Conservation (phyloP, 2,888 invertebrate species). For the Megalurothrips usitatus region DNA sequence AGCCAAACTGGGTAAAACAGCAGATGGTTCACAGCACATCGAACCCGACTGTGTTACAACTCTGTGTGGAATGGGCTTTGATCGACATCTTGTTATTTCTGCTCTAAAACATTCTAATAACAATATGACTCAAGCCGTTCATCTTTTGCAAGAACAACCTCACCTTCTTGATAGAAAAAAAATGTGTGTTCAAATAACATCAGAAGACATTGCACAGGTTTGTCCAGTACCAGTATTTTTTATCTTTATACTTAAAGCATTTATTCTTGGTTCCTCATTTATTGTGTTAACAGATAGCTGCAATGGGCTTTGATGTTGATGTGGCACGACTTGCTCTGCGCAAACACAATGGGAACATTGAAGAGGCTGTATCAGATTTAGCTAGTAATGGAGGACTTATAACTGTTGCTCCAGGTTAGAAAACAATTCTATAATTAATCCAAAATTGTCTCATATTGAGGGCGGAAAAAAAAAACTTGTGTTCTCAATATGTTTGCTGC, state of each 20-base stretch:
- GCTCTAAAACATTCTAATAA: constrained; percentile 66
- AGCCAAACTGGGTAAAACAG: constrained; percentile 55
- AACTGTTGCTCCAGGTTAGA: neutral
- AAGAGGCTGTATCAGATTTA: constrained; percentile 39
- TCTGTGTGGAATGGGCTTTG: constrained; percentile 65
- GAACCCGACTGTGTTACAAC: constrained; percentile 51
- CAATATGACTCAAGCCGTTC: constrained; percentile 61
- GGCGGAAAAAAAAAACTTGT: neutral
- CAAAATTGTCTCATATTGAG: neutral
- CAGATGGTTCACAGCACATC: constrained; percentile 54
- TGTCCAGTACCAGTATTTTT: constrained; percentile 15
- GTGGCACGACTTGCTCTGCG: constrained; percentile 69
- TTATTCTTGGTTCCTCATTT: neutral
- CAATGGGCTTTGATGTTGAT: constrained; percentile 56
- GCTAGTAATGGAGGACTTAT: constrained; percentile 31
- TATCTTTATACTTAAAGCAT: constrained; percentile 8
- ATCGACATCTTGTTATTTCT: constrained; percentile 53
- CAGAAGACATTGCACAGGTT: constrained; percentile 2
- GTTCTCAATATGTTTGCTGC: neutral
- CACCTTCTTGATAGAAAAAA: constrained; percentile 39
- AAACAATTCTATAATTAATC: too few species aligned
- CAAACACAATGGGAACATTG: constrained; percentile 55
- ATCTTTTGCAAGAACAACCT: constrained; percentile 59
- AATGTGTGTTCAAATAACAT: neutral
- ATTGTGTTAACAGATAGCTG: neutral